Percentiles rank a stretch among this genome's conserved stretches.
phyloP scores from a whole-genome alignment of 2,797 vertebrate species.

The Helostoma temminkii region DNA sequence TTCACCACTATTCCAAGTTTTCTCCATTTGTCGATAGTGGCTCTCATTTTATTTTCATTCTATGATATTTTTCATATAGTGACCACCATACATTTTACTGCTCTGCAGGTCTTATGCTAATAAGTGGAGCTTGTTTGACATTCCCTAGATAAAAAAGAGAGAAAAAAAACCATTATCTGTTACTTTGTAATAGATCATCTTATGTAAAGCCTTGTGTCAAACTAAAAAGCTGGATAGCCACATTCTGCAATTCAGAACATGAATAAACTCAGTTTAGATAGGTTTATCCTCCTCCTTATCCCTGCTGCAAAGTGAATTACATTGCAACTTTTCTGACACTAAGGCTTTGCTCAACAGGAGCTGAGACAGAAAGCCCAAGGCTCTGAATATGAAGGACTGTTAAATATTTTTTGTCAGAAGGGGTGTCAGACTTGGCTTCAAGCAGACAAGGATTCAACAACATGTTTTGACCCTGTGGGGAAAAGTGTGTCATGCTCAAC shows the following conservation, averaged over 20 bases:
- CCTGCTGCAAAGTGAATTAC: constrained; percentile 60
- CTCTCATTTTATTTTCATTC: too few species aligned
- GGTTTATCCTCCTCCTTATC: constrained; percentile 53
- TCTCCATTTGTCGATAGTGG: too few species aligned
- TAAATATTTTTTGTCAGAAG: constrained; percentile 72
- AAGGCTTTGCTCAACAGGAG: constrained; percentile 67
- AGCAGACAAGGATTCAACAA: constrained; percentile 60
- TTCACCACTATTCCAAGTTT: too few species aligned
- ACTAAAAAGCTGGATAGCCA: constrained; percentile 18
- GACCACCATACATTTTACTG: too few species aligned
- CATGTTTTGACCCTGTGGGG: constrained; percentile 49
- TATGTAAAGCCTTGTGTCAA: constrained; percentile 17
- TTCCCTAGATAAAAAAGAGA: not conserved
- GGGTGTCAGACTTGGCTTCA: constrained; percentile 61
- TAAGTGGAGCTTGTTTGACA: constrained; percentile 3
- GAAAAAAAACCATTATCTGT: constrained; percentile 28
- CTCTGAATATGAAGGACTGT: constrained; percentile 68
- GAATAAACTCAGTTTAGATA: constrained; percentile 60
- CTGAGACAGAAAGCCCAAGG: constrained; percentile 71
- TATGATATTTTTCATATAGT: too few species aligned
- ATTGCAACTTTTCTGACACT: constrained; percentile 61
- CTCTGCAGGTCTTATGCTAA: not conserved
- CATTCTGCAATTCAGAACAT: constrained; percentile 54
- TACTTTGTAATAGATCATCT: constrained; percentile 25
- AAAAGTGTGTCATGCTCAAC: constrained; percentile 57